Conservation (phyloP, 1,140 invertebrate species). For the Eulimnadia texana region DNA sequence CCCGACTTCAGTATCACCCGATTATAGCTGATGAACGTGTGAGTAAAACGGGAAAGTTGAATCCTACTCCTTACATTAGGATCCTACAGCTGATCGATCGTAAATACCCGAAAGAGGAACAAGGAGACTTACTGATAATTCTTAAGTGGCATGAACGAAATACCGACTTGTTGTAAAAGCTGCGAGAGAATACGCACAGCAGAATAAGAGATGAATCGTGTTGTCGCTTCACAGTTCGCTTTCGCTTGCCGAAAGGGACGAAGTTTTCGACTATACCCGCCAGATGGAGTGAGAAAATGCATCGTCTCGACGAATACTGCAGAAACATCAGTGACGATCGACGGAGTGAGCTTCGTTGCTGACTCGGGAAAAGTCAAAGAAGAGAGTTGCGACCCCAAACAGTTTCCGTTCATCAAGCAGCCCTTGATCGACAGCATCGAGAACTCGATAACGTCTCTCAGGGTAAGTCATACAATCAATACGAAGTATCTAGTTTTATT, state of each 20-base stretch:
- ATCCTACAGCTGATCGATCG: slow-evolving; percentile 84
- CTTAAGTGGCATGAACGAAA: slow-evolving; percentile 90
- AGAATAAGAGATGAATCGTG: slow-evolving; percentile 81
- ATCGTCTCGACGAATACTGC: slow-evolving; percentile 99
- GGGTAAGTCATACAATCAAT: too few relatives aligned
- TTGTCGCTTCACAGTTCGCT: slow-evolving; percentile 84
- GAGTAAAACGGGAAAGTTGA: slow-evolving; percentile 54
- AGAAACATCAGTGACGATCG: slow-evolving; percentile 97
- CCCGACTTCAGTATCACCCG: slow-evolving; percentile 83
- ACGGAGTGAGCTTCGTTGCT: slow-evolving; percentile 92
- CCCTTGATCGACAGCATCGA: slow-evolving; percentile 65
- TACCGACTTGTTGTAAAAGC: slow-evolving; percentile 78
- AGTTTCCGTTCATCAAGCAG: slow-evolving; percentile 91
- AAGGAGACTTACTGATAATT: slow-evolving; percentile 94
- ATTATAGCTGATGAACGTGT: slow-evolving; percentile 53
- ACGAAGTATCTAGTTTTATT: background rate
- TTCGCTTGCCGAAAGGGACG: slow-evolving; percentile 88
- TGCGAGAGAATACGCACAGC: slow-evolving; percentile 63
- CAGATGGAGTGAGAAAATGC: slow-evolving; percentile 87
- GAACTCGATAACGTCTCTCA: slow-evolving; percentile 66
- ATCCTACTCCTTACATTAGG: slow-evolving; percentile 81
- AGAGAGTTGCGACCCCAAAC: slow-evolving; percentile 84
- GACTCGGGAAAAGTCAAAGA: slow-evolving; percentile 96
- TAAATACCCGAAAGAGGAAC: slow-evolving; percentile 68
- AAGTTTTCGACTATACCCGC: slow-evolving; percentile 95